phyloP scores from a whole-genome alignment of 2,113 vertebrate genomes.

The Entomyzon cyanotis region DNA sequence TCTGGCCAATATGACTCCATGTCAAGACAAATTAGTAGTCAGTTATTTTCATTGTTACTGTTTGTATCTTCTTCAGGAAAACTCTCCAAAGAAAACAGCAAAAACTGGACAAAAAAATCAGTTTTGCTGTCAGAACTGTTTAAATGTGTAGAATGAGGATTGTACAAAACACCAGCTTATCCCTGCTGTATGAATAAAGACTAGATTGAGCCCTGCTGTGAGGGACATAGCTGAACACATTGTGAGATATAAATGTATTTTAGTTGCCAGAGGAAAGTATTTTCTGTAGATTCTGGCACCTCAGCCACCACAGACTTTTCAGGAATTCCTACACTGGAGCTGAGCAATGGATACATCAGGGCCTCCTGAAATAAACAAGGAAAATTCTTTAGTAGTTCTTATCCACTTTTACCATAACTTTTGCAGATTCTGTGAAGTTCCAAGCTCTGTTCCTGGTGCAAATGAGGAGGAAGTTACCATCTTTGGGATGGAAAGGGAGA shows the following conservation, averaged over 20 bases:
- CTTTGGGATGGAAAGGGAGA: background rate
- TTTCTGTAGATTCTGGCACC: background rate
- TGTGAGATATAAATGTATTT: background rate
- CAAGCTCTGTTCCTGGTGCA: background rate
- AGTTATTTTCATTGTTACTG: background rate
- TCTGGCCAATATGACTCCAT: background rate
- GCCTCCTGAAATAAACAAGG: background rate
- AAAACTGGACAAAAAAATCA: background rate
- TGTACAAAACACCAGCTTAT: background rate
- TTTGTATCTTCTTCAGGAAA: background rate
- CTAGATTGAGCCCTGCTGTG: background rate
- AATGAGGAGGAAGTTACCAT: background rate
- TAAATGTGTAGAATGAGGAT: background rate
- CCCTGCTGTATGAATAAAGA: background rate
- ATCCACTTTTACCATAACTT: background rate
- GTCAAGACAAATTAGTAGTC: background rate
- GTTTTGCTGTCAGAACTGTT: background rate
- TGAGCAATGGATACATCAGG: background rate
- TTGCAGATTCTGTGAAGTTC: background rate
- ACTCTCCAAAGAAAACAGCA: background rate
- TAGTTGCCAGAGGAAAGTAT: background rate
- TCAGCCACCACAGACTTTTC: background rate
- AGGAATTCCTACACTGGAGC: background rate
- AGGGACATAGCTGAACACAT: background rate
- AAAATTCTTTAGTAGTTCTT: background rate